Base-by-base conservation (phyloP, 2,113 vertebrate species). In the Nanorana parkeri region DNA sequence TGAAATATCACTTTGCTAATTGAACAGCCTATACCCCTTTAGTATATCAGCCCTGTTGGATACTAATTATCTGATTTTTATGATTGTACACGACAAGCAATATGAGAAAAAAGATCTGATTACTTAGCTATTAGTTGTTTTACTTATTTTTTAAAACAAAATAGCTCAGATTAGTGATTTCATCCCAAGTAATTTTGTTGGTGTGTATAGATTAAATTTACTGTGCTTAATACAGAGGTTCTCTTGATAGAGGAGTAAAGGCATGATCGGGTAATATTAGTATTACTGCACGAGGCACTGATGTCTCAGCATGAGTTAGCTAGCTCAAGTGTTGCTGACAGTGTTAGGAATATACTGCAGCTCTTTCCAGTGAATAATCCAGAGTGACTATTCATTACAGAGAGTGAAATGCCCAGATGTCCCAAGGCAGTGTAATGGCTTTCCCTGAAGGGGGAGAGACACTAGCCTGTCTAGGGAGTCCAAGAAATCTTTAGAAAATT, bases 321-420 rank as follows among this genome's bases (percentile, higher is more conserved):
- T 61, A 67, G 66, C 66, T 80, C 54, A 47, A 28, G 32, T 71
- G 32, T 41, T 69, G 77, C 77, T 80, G 77, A 60, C 54, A 23
- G 47, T 52, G 20, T 55, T 17, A 58, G 24, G 32, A 64, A 54
- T 54, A 66, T 60, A 41, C 32, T 23, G 65, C 32, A 28, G n/a
- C 67, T 32, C 77, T 67, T 78, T 78, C 64, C 77, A 78, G 64
- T 47, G 21, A 69, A 16, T 10, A 36, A 58, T 69, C 66, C 66
- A 80, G 77, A 80, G 28, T 60, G 13, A 52, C 52, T 69, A 71
- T 71, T 80, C 17, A 71, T 69, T 80, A 26, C 55, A 69, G 29
- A 71, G 32, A 71, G 67, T 69, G 55, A 80, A 56, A n/a, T 69
- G 29, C 1, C 54, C 67, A 61, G 55, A 80, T 80, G 67, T 54